phyloP scores from a whole-genome alignment of 2,113 vertebrate genomes.

The Serinus canaria region DNA sequence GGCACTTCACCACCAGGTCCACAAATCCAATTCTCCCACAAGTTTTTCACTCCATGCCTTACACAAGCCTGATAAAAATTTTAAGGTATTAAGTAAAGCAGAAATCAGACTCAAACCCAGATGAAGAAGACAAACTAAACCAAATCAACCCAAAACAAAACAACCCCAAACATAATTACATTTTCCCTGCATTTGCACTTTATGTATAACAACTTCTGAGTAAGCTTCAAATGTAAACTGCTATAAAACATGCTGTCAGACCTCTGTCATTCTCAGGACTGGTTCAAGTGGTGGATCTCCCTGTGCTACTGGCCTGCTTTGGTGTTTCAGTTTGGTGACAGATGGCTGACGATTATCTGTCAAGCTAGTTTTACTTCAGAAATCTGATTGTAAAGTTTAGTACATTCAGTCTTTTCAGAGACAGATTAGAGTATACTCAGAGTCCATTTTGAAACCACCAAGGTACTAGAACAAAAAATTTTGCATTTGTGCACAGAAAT shows the following conservation, averaged over 20 bases:
- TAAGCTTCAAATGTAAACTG: not conserved
- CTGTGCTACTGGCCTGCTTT: not conserved
- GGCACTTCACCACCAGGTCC: not conserved
- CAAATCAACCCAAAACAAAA: not conserved
- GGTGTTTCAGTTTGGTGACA: not conserved
- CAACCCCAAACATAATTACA: not conserved
- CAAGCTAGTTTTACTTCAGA: not conserved
- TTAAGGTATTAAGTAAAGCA: not conserved
- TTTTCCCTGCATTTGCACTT: constrained; percentile 1
- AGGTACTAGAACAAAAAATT: not conserved
- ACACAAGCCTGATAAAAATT: not conserved
- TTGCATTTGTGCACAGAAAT: not conserved
- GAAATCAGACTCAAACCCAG: not conserved
- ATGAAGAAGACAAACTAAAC: not conserved
- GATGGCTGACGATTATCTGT: not conserved
- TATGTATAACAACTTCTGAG: not conserved
- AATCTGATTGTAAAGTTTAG: not conserved
- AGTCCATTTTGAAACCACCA: not conserved
- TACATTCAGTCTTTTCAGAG: not conserved
- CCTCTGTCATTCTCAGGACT: not conserved
- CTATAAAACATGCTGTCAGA: not conserved
- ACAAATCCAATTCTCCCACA: not conserved
- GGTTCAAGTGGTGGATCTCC: not conserved
- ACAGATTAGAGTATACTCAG: not conserved
- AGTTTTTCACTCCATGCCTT: not conserved